Evolutionary conservation across 2,113 vertebrate species (phyloP).

Genomic region (Heptranchias perlo): DNA sequence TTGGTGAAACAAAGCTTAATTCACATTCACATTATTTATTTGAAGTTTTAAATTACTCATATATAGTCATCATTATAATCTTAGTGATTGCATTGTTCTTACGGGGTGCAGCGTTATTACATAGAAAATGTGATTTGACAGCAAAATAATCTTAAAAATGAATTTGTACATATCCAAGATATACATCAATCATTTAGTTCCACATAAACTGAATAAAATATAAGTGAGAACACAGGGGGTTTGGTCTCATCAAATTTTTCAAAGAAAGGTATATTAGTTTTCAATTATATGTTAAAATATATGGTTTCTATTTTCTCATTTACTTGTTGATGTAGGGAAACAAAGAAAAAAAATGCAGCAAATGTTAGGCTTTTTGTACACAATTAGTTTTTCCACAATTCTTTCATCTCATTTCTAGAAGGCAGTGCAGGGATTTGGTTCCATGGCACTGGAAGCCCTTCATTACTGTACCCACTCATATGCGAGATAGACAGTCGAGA

Average conservation of each 20-base stretch:
- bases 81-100: not conserved
- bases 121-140: not conserved
- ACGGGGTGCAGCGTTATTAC: not conserved
- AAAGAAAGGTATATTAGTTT: not conserved
- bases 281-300: not conserved
- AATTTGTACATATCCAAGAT: not conserved
- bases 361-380: not conserved
- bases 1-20: not conserved
- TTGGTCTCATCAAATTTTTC: not conserved
- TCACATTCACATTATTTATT: not conserved
- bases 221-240: not conserved
- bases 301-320: not conserved
- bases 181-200: not conserved
- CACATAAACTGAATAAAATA: not conserved
- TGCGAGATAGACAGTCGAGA: too few relatives aligned
- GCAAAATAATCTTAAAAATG: not conserved
- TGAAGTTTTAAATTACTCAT: conserved; percentile 13
- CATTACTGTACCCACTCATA: too few relatives aligned
- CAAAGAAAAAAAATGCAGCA: not conserved
- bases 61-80: not conserved
- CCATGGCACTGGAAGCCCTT: too few relatives aligned
- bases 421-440: too few relatives aligned
- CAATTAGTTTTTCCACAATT: too few relatives aligned
- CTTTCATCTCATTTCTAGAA: too few relatives aligned
- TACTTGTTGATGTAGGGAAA: not conserved